Base-by-base conservation (phyloP, 1,140 invertebrate species). In the Macrobrachium nipponense region DNA sequence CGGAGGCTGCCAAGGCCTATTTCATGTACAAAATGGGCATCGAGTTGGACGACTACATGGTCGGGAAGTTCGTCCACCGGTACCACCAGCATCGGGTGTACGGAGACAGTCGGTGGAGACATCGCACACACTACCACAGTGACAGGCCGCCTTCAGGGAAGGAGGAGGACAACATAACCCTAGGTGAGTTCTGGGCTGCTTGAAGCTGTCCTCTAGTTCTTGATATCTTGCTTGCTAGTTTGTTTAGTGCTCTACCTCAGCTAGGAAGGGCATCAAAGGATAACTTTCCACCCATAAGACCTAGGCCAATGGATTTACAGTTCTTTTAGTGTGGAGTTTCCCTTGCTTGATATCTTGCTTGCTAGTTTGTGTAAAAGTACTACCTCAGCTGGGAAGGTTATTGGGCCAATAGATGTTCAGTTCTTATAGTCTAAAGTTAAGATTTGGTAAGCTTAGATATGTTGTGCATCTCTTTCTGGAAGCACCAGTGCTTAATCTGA, bases 1-100 rank as follows among this genome's bases (percentile, higher is more conserved):
- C 77, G 7, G 77, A 64, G 18, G 83, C 77, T 15, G 83, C 83
- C 11, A 86, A 86, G 77, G 77, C 77, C 8, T 86, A 86, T 66
- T 86, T 86, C 66, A 12, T 15, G 36, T 80, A 86, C 68, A 86
- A 86, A 60, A 27, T 86, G 20, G 77, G 78, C 27, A 20, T 79
- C 2, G 83, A 86, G 1, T 68, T 86, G 36, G 83, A 86, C 20
- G 83, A 86, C 75, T 86, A 86, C 77, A 86, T 75, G 77, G 64
- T 86, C 27, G 78, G 66, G 43, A 86, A 86, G 77, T 86, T 86
- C 27, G 78, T 86, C 17, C 77, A 86, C 68, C 77, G 83, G 17
- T 86, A 86, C 77, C 83, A 86, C 68, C 64, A 80, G 44, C 23
- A 86, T 43, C 66, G 83, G 17, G 83, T 86, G 58, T 80, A 78